Evolutionary conservation across 2,113 vertebrate species (phyloP), one percentile per base, ranked within the genome.

Genomic region (Perca flavescens): DNA sequence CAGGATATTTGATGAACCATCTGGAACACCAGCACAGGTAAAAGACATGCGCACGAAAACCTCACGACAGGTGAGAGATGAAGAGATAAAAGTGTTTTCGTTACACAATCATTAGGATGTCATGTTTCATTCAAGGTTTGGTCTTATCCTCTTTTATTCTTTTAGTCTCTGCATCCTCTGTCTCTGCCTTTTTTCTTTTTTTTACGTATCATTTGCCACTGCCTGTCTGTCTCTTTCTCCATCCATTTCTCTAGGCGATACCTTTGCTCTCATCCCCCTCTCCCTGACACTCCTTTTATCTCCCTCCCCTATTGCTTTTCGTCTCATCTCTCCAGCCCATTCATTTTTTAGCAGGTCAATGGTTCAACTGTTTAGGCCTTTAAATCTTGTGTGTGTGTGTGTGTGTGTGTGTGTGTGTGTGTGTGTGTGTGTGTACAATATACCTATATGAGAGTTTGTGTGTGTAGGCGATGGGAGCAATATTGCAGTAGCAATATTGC

Each of bases 271-370:
- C 74, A 79, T 52, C 60, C 57, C 22, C 68, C 28, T 54, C 83
- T 86, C 60, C 52, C 50, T 67, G 62, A 78, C 73, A 68, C 77
- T 21, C 50, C 61, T 83, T 79, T 53, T 71, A 77, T 86, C 69
- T 88, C 46, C 68, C 49, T 69, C 54, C 83, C 40, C 88, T 89
- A 89, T 90, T 90, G 88, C 83, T 82, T 92, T 86, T 83, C 63
- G 52, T 89, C 81, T 93, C 88, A 86, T 94, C 74, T 87, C 83
- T 79, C 12, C 63, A 80, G 70, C 83, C 78, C 91, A 91, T 93
- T 86, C 85, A 93, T 93, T 92, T 93, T 91, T 94, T 82, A 94
- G 63, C 77, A 90, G 91, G 88, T 90, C 88, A 93, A 72, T 76
- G 67, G 91, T 91, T 88, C 80, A 78, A 28, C 74, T 81, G 68